Evolutionary conservation across 1,140 invertebrate species (phyloP), one percentile per base, ranked within the genome.

Genomic region (Campodea augens): DNA sequence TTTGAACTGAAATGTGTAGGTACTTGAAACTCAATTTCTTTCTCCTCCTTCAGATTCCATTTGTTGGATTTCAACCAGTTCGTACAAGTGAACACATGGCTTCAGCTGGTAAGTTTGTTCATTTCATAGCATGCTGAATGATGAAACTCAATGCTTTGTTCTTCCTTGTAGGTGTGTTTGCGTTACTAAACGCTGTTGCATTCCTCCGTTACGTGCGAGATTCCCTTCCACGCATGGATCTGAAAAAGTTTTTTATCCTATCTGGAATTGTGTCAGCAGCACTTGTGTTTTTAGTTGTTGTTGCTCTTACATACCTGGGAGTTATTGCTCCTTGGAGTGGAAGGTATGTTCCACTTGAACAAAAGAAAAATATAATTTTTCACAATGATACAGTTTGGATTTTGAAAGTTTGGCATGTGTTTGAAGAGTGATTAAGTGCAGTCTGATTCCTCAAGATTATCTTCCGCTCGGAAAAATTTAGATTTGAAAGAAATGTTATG

Each of bases 1-100:
- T n/a, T n/a, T n/a, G n/a, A n/a, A n/a, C n/a, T n/a, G n/a, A n/a
- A n/a, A n/a, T n/a, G n/a, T n/a, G n/a, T n/a, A n/a, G n/a, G n/a
- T n/a, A n/a, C n/a, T n/a, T n/a, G n/a, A n/a, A n/a, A n/a, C n/a
- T n/a, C n/a, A n/a, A n/a, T n/a, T n/a, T n/a, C n/a, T n/a, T n/a
- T n/a, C n/a, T n/a, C n/a, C n/a, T n/a, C n/a, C n/a, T n/a, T n/a
- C 95, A 99, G 69, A 90, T 99, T 53, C 96, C 96, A 36, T 99
- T 99, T 69, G 96, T 99, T 51, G 96, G 95, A 32, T 99, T 98
- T 65, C 95, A 99, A 66, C 95, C 96, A 22, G 93, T 99, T 43
- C 73, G 91, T 49, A 98, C 96, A n/a, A 96, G 89, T 61, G 96
- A 99, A 66, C 96, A 99, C 60, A 99, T 99, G 95, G 92, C 95